Base-by-base conservation (phyloP, 2,113 vertebrate genomes). In the Saimiri boliviensis region DNA sequence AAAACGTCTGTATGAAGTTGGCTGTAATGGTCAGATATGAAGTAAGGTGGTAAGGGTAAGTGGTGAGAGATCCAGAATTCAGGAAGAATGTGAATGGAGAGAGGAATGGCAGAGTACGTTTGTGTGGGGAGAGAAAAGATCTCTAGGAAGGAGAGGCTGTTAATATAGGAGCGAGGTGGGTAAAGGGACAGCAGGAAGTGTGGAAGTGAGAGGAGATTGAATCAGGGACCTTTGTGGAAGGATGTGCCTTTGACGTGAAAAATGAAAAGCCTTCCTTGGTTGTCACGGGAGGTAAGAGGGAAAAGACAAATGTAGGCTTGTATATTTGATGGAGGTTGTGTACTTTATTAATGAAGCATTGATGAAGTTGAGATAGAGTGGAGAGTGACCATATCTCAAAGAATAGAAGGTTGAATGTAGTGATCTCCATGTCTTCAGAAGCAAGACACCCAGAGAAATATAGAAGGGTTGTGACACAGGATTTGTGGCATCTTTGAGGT, bases 61-160 rank as follows among this genome's bases (percentile, higher is more conserved):
- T 60, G n/a, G 8, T 6, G n/a, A 85, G 63, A 71, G 8, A 27
- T 3, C 0, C 2, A 6, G 71, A 84, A 63, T 49, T 27, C 40
- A 58, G 37, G 13, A 80, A 74, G 71, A 88, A 71, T 63, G 21
- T 20, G 17, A 54, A 16, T 32, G 30, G 68, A 27, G 23, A 17
- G 63, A 52, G 1, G 6, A 25, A 3, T 37, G 32, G 25, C 40
- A 68, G 35, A 3, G 30, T 0, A 6, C 8, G 5, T 60, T 6
- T 83, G 85, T 21, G 25, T 8, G 2, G 56, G 66, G 42, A 68
- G 9, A 42, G 32, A 79, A 54, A 4, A n/a, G 35, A 35, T 47
- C 1, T 40, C 6, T 11, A 20, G 12, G 25, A 71, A 71, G 1
- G 8, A 87, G 16, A 71, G 25, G 35, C 13, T 42, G 49, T 49